Evolutionary conservation across 2,888 invertebrate genomes (phyloP), one percentile per base, ranked within the genome.

Genomic region (Campoplex nolae): DNA sequence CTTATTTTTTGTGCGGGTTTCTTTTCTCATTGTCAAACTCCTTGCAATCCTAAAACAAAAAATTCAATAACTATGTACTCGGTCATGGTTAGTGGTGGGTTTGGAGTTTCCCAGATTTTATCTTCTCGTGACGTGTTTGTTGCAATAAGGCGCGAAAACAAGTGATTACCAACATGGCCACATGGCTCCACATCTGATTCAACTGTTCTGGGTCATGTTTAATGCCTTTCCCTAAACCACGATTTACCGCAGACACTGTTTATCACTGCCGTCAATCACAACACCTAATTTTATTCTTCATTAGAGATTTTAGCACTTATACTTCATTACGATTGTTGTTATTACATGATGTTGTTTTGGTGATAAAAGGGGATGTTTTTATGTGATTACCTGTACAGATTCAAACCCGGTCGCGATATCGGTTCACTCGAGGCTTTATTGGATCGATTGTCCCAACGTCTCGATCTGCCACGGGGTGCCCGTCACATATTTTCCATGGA

Each of bases 401-500:
- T 99, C 93, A 97, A 98, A 89, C 98, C 98, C 0, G 98, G 98
- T 1, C 96, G 98, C 86, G 98, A 98, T 92, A 97, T 99, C 91
- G 97, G 97, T 65, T 97, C 97, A 18, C 95, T 99, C 95, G 98
- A 98, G 92, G 97, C 97, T 23, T 95, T 99, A 67, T 95, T 98
- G 91, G 98, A 98, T 93, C 97, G 98, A 93, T 95, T 99, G 79
- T 98, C 98, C 9, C 96, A 98, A 88, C 96, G 98, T 90, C 96
- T 98, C 95, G 98, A 98, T 92, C 95, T 98, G 89, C 98, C 98
- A 3, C 95, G 98, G 85, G 98, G 98, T 6, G 98, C 99, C 6
- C 96, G 98, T 79, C 98, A 98, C 94, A 97, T 99, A 90, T 99
- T 98, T 95, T 97, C 98, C 9, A 97, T 98, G 97, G 98, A 98